Conservation (phyloP, 2,797 vertebrate genomes). For the Sparus aurata region DNA sequence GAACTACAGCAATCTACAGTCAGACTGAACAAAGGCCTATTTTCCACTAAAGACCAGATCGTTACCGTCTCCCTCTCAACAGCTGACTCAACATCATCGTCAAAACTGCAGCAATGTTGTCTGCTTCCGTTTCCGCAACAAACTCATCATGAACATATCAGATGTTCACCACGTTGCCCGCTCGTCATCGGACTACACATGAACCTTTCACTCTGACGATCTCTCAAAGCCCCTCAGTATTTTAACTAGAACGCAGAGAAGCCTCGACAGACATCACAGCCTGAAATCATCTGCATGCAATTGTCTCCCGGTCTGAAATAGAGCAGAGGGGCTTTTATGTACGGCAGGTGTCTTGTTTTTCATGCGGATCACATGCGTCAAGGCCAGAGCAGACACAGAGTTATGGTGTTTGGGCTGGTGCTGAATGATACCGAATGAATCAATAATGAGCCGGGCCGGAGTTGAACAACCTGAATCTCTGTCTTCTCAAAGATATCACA, state of each 20-base stretch:
- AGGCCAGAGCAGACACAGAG: conserved; percentile 49
- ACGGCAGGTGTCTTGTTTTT: conserved; percentile 23
- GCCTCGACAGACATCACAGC: neutral
- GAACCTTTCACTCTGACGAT: neutral
- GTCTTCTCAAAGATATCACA: conserved; percentile 45
- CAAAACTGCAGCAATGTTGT: neutral
- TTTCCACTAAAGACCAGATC: neutral
- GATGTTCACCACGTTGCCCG: neutral
- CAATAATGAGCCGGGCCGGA: conserved; percentile 54
- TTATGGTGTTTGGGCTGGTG: conserved; percentile 61
- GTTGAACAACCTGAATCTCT: conserved; percentile 51
- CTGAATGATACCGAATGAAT: conserved; percentile 61
- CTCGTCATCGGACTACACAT: neutral
- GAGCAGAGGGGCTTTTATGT: conserved; percentile 9
- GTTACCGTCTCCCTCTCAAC: conserved; percentile 4
- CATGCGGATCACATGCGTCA: conserved; percentile 54
- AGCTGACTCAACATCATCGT: conserved; percentile 14
- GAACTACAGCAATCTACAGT: neutral
- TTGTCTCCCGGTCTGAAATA: conserved; percentile 11
- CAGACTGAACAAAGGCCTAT: too few relatives aligned
- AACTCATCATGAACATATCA: conserved; percentile 3
- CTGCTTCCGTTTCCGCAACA: neutral
- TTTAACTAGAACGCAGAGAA: conserved; percentile 9
- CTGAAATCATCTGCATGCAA: conserved; percentile 26
- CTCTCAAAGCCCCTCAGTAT: conserved; percentile 3